A percentile compares a stretch with the other conserved stretches of the same genome.
phyloP scores from a whole-genome alignment of 2,888 invertebrate genomes.

The Iselma pallidipennis region DNA sequence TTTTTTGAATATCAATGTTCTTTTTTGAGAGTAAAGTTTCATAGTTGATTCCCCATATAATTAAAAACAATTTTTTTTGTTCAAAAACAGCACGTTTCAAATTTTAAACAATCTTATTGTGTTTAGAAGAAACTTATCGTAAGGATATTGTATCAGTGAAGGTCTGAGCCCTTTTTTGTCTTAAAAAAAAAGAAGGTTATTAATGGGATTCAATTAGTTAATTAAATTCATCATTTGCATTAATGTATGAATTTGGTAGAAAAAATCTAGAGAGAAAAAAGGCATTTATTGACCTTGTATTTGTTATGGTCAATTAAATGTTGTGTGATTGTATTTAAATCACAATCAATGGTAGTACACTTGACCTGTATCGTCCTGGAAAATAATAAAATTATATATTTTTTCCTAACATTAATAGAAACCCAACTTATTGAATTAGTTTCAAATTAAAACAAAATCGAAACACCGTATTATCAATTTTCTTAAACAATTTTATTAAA shows the following conservation, averaged over 20 bases:
- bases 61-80: background rate
- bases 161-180: background rate
- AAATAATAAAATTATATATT: too few relatives aligned
- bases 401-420: too few relatives aligned
- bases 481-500: too few relatives aligned
- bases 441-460: too few relatives aligned
- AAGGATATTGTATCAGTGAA: background rate
- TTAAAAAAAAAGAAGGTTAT: background rate
- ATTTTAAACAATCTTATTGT: background rate
- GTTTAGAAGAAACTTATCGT: background rate
- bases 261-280: background rate
- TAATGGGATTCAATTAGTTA: background rate
- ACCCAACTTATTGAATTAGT: too few relatives aligned
- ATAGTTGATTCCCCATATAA: background rate
- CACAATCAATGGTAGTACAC: background rate
- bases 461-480: too few relatives aligned
- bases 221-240: too few relatives aligned
- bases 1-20: too few relatives aligned
- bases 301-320: constrained; percentile 22
- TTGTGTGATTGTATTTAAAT: constrained; percentile 14
- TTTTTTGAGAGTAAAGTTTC: background rate
- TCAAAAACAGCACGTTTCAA: background rate
- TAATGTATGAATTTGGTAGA: too few relatives aligned
- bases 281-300: constrained; percentile 9
- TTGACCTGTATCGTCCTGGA: constrained; percentile 19